These are phyloP conservation scores for Panagrolaimus sp. DNA, from an alignment of 1,140 invertebrate species.

Conservation along the genomic window DNA sequence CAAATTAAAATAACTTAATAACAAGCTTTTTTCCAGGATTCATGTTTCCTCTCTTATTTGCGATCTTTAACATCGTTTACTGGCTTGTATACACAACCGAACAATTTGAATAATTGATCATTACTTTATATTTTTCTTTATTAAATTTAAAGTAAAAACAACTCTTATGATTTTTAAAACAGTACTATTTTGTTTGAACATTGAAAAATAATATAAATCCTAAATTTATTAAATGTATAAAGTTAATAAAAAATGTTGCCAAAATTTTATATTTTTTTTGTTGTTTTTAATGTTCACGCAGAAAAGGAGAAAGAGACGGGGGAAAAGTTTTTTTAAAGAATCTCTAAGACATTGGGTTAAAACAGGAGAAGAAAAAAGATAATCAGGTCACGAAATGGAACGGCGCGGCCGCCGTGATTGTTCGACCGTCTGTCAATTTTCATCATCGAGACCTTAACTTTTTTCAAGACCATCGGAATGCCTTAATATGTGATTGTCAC, in stretches of 20 bases:
- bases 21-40: neutral
- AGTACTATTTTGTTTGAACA: too few species aligned
- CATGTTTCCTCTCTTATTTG: neutral
- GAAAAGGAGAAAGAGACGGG: too few species aligned
- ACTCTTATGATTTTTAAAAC: too few species aligned
- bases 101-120: conserved; percentile 9
- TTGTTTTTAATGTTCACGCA: too few species aligned
- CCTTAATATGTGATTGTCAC: conserved; percentile 6
- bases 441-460: conserved; percentile 6
- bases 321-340: too few species aligned
- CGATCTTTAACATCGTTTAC: neutral
- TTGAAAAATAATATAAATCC: too few species aligned
- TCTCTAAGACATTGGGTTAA: too few species aligned
- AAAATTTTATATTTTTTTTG: too few species aligned
- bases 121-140: too few species aligned
- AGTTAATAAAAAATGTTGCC: too few species aligned
- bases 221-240: too few species aligned
- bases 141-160: too few species aligned
- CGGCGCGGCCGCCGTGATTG: conserved; percentile 11
- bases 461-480: conserved; percentile 5
- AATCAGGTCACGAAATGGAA: conserved; percentile 13
- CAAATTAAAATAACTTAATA: neutral
- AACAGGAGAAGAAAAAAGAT: neutral
- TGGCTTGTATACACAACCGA: neutral
- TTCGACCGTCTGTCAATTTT: conserved; percentile 7